A percentile compares a stretch with the other conserved stretches of the same genome.
These are phyloP conservation scores for Lycaena phlaeas DNA, from an alignment of 2,888 invertebrate genomes.

Conservation along the genomic window DNA sequence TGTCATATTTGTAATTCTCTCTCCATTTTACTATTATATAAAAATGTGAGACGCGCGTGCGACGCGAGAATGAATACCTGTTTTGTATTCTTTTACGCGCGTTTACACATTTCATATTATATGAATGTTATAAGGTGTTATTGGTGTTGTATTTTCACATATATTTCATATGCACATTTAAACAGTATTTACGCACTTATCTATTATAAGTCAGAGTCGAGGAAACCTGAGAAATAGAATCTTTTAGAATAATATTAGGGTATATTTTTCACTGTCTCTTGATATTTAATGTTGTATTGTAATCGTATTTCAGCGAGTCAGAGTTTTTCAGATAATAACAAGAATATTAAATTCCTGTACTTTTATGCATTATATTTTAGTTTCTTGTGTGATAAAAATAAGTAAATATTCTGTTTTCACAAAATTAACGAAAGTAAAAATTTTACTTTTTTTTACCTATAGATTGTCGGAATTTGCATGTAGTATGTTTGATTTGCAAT, in stretches of 20 bases:
- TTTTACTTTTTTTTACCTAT: no score
- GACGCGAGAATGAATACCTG: conserved; percentile 58
- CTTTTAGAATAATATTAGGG: conserved; percentile 5
- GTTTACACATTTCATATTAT: conserved; percentile 37
- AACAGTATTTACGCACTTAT: conserved; percentile 13
- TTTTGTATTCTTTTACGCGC: conserved; percentile 44
- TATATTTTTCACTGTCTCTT: conserved; percentile 9
- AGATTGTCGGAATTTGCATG: no score
- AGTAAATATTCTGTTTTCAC: no score
- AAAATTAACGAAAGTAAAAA: no score
- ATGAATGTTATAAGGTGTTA: conserved; percentile 13
- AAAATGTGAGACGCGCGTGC: conserved; percentile 43
- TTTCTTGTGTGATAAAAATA: no score
- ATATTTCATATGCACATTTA: conserved; percentile 7
- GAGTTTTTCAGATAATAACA: no score
- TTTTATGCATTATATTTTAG: no score
- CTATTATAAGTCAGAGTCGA: conserved; percentile 40
- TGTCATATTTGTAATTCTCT: conserved; percentile 10
- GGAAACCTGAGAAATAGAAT: conserved; percentile 42
- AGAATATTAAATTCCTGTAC: no score
- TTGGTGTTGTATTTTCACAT: conserved; percentile 17
- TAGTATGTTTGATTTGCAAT: no score
- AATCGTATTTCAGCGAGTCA: no score
- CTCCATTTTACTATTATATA: conserved; percentile 12
- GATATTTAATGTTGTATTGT: conserved; percentile 5